Conservation (phyloP, 1,140 invertebrate species). For the Ceratina calcarata region DNA sequence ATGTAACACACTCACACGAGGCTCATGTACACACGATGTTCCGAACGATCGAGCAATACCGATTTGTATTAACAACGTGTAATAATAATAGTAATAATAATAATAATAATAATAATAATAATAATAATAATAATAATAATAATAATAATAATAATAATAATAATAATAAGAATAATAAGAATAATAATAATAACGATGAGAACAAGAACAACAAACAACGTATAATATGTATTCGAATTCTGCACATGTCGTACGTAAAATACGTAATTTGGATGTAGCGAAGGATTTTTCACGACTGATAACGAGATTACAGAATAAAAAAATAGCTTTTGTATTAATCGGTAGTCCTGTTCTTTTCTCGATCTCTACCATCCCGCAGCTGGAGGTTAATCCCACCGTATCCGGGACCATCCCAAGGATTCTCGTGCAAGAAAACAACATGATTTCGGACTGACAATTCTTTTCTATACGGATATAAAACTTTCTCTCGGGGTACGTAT, state of each 20-base stretch:
- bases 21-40: slow-evolving; percentile 50
- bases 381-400: too few species aligned
- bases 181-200: too few species aligned
- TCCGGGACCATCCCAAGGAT: not conserved
- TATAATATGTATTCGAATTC: slow-evolving; percentile 68
- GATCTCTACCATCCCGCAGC: not conserved
- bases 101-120: too few species aligned
- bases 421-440: too few species aligned
- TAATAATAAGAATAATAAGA: slow-evolving; percentile 41
- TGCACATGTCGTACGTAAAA: slow-evolving; percentile 66
- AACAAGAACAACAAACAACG: slow-evolving; percentile 37
- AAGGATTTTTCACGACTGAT: slow-evolving; percentile 69
- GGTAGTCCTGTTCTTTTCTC: not conserved
- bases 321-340: slow-evolving; percentile 67
- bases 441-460: too few species aligned
- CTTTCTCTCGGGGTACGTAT: too few species aligned
- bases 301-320: slow-evolving; percentile 66
- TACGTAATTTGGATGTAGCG: slow-evolving; percentile 63
- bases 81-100: slow-evolving; percentile 36
- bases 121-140: slow-evolving; percentile 42
- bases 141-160: too few species aligned
- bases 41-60: slow-evolving; percentile 67
- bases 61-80: slow-evolving; percentile 67
- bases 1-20: slow-evolving; percentile 1
- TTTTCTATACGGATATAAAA: too few species aligned